Conservation (phyloP, 2,797 vertebrate genomes). For the Eulemur rubriventer region DNA sequence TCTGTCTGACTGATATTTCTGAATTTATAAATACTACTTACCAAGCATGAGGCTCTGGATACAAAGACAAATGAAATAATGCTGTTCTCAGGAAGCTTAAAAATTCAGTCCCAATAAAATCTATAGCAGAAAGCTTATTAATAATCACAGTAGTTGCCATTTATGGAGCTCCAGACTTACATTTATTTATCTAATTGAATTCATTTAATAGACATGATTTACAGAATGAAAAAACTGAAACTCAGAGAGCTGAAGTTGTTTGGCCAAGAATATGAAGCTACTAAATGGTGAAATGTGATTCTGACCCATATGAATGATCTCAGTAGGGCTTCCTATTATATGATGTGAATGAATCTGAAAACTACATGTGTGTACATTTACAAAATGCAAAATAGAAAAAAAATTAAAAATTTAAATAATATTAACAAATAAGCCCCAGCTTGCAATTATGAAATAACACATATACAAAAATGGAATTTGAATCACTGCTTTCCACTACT, state of each 20-base stretch:
- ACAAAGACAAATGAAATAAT: not conserved
- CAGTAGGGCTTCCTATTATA: not conserved
- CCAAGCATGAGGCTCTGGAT: not conserved
- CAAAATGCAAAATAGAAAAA: not conserved
- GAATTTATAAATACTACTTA: slow-evolving; percentile 4
- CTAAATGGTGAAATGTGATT: not conserved
- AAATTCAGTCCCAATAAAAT: not conserved
- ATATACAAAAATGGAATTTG: not conserved
- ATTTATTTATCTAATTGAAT: not conserved
- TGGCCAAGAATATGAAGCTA: not conserved
- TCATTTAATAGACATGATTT: not conserved
- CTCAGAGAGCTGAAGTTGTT: not conserved
- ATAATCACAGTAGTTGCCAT: not conserved
- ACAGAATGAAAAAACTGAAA: not conserved
- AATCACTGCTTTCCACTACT: not conserved
- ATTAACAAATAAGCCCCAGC: not conserved
- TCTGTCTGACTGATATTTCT: not conserved
- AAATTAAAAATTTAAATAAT: not conserved
- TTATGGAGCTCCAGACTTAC: not conserved
- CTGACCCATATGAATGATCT: not conserved
- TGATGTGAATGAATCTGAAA: not conserved
- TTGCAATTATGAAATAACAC: not conserved
- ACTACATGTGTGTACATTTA: not conserved
- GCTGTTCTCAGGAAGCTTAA: not conserved
- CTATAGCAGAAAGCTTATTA: not conserved